Base-by-base conservation (phyloP, 2,797 vertebrate genomes). In the Mormyrus proboscirostris region DNA sequence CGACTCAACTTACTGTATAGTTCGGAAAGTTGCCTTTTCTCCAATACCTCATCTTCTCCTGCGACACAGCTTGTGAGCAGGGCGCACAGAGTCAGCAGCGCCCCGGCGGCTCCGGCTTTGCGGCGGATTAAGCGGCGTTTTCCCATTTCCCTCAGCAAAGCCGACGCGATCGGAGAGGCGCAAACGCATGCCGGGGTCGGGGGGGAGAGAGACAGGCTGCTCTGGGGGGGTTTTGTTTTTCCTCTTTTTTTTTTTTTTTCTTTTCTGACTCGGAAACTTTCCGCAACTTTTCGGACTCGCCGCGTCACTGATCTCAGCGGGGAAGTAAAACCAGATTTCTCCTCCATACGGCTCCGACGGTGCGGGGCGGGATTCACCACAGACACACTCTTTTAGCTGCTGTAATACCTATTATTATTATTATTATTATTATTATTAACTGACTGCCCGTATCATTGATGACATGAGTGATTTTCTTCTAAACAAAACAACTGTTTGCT, bases 1-100 rank as follows among this genome's bases (percentile, higher is more conserved):
- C 90, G 90, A 88, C 84, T 88, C 84, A 87, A 96, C 96, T 96
- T 95, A 97, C 96, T 95, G 95, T 96, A 93, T 86, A 95, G 93
- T 57, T 95, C 93, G 82, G 50, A 0, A 91, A 96, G 95, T 92
- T 95, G 93, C 0, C 90, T 92, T 90, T 92, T 91, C 87, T 95
- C 94, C 95, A 96, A 90, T 88, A 94, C 90, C 89, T 93, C 95
- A 88, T 94, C 93, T 50, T 94, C 91, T 90, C 92, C 92, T 89
- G 83, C 88, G 89, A 89, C 92, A 91, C 94, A 92, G 90, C 88
- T 0, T 89, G 93, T 7, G 90, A 95, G 88, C 90, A 93, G 88
- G 0, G 91, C 89, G 86, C 91, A 95, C 89, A 95, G 8, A 57
- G 90, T 62, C 38, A 91, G 90, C 88, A 93, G 87, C 25, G 89